These are phyloP conservation scores for Barnardius zonarius DNA, from an alignment of 2,113 vertebrate species.

Conservation along the genomic window DNA sequence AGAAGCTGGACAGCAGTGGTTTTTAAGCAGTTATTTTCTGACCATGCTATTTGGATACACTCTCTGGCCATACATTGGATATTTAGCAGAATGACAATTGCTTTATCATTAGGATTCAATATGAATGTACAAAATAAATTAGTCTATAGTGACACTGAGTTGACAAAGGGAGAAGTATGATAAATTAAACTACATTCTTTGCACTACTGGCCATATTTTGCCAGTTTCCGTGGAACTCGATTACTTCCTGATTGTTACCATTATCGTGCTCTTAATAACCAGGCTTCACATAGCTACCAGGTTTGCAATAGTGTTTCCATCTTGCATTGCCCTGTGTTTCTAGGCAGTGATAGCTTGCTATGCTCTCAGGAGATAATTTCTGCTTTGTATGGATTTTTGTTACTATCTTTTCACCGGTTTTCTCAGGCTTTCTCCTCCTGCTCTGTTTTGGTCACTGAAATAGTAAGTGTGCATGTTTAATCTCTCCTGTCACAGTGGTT, in stretches of 20 bases:
- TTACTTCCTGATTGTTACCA: not conserved
- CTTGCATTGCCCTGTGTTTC: not conserved
- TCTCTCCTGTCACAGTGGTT: not conserved
- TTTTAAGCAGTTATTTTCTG: not conserved
- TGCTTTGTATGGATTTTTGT: not conserved
- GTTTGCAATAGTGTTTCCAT: conserved; percentile 8
- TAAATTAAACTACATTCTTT: not conserved
- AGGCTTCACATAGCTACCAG: conserved; percentile 12
- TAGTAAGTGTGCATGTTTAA: not conserved
- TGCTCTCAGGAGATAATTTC: not conserved
- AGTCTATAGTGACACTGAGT: not conserved
- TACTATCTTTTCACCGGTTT: not conserved
- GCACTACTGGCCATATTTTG: not conserved
- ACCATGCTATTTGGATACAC: not conserved
- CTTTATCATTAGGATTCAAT: not conserved
- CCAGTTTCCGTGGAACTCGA: conserved; percentile 19
- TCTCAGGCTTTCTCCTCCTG: not conserved
- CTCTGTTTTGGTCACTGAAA: not conserved
- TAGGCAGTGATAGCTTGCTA: not conserved
- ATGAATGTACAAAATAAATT: not conserved
- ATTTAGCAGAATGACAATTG: not conserved
- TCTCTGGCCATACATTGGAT: not conserved
- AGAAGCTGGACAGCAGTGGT: not conserved
- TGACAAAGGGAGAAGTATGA: not conserved
- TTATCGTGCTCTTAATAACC: conserved; percentile 19